Base-by-base conservation (phyloP, 2,888 invertebrate genomes). In the Latheticus oryzae region DNA sequence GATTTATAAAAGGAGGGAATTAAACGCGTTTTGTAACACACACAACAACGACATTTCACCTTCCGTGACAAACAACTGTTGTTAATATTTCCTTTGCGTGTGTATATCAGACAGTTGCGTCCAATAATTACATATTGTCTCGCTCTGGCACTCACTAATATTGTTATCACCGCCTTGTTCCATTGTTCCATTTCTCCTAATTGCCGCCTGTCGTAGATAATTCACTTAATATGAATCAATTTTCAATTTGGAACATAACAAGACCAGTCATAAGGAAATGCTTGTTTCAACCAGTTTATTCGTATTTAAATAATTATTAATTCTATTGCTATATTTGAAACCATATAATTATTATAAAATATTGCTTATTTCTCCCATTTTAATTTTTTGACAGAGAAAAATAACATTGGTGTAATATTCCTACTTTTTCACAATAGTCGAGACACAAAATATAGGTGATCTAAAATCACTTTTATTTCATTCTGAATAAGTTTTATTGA, bases 51-150 rank as follows among this genome's bases (percentile, higher is more conserved):
- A 63, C 64, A 64, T 61, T 60, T 61, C 60, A 56, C 64, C 65
- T 69, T 70, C 68, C 72, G 71, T 72, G 71, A 73, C 71, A 71
- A 70, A 70, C 68, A 64, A 63, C 61, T 58, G 24, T 58, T 63
- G 68, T 69, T 73, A 73, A 72, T 73, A 71, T 67, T 69, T 72
- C 70, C 71, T 70, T 72, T 68, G 73, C 72, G 72, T 73, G 73
- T 65, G 58, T 61, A 63, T 66, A 68, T 66, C 69, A 66, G 67
- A 63, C 70, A 60, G 64, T 66, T 67, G 63, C 61, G 62, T 67
- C 61, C 62, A 61, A 68, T 72, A 73, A 73, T 71, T 71, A 71
- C 65, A 62, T 65, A 68, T 67, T 70, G 72, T 72, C 68, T 68
- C 71, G 71, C 67, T 66, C 71, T 69, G 64, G 67, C 72, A 71